These are phyloP conservation scores for Dipodomys stephensi DNA, from an alignment of 2,113 vertebrate genomes.

Conservation along the genomic window DNA sequence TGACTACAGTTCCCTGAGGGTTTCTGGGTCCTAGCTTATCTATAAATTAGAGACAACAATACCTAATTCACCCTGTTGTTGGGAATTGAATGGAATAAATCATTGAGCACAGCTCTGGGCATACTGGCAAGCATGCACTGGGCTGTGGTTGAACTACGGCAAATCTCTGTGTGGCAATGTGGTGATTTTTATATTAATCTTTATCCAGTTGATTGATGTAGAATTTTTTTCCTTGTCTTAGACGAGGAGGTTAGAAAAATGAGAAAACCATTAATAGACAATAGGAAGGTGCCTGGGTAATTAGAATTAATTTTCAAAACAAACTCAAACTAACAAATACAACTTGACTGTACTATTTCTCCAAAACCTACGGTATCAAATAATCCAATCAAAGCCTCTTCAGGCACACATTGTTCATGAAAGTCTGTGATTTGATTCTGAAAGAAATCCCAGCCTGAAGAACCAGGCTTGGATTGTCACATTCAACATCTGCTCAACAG, in stretches of 20 bases:
- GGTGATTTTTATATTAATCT: neutral
- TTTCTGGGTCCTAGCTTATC: neutral
- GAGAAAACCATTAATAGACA: neutral
- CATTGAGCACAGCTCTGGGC: neutral
- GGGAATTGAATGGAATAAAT: neutral
- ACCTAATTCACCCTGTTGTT: neutral
- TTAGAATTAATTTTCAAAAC: constrained; percentile 1
- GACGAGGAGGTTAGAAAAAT: neutral
- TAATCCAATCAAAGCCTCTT: constrained; percentile 23
- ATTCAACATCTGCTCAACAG: constrained; percentile 1
- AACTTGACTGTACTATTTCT: neutral
- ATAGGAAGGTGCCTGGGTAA: neutral
- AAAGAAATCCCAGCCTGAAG: constrained; percentile 41
- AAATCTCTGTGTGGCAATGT: neutral
- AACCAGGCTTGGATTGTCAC: neutral
- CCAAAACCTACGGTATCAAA: neutral
- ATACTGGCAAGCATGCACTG: neutral
- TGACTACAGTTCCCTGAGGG: neutral
- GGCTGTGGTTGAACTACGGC: neutral
- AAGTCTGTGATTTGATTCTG: neutral
- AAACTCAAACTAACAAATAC: neutral
- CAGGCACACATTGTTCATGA: neutral
- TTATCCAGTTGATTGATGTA: neutral
- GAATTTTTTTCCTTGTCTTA: neutral
- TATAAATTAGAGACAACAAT: neutral